Evolutionary conservation across 1,140 invertebrate species (phyloP), one percentile per base, ranked within the genome.

Genomic region (Stegodyphus mimosarum): DNA sequence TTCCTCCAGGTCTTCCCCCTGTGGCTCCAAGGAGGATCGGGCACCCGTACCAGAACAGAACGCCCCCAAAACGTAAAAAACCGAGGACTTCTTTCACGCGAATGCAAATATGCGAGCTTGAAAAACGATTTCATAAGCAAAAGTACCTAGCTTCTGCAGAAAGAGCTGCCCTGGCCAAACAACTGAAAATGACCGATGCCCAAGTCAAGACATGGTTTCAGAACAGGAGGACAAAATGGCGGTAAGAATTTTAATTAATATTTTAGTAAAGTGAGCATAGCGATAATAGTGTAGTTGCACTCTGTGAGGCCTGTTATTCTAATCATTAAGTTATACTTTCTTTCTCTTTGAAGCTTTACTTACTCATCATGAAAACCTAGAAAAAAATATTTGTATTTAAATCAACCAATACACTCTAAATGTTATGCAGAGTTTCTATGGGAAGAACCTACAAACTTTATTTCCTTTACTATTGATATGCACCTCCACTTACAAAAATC

Each of bases 141-240:
- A 99, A 99, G 91, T 99, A 99, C 91, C 91, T 99, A 67, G 98
- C 98, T 1, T 99, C 98, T 0, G 96, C 97, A 0, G 98, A 99
- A 90, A 91, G 98, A 55, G 97, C 98, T 0, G 94, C 95, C 0
- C 91, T 99, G 17, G 98, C 98, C 3, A 98, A 98, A 90, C 94
- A 95, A 6, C 92, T 99, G 78, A 98, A 99, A 92, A 99, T 99
- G 98, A 99, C 97, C 6, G 98, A 99, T 90, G 98, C 98, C 0
- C 98, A 99, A 91, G 98, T 99, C 83, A 99, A 98, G 91, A 98
- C 96, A 70, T 98, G 96, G 96, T 98, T 99, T 91, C 98, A 99
- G 91, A 98, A 99, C 89, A 92, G 98, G 88, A 92, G 98, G 88
- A 99, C 98, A 77, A 99, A 99, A 91, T 99, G 98, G 98, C 97